Conservation (phyloP, 1,140 invertebrate genomes). For the Wiebesia pumilae region DNA sequence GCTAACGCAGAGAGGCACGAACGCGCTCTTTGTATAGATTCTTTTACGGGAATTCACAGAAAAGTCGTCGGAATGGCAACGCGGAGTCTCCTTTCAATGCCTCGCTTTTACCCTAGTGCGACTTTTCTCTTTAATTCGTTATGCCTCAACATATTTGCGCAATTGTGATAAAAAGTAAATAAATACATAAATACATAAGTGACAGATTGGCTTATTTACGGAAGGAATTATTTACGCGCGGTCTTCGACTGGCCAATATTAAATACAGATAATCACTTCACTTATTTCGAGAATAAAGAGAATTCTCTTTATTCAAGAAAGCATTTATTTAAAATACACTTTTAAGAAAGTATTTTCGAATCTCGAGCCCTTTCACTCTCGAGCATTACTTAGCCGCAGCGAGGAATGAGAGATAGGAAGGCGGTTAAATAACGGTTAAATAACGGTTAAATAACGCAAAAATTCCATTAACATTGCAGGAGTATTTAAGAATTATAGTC, state of each 20-base stretch:
- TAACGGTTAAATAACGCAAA: neutral
- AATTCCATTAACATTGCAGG: too few relatives aligned
- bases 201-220: neutral
- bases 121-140: neutral
- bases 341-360: neutral
- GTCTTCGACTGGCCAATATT: neutral
- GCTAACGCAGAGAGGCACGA: neutral
- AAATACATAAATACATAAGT: neutral
- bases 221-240: neutral
- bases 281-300: too few relatives aligned
- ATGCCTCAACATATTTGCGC: neutral
- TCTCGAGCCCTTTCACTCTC: too few relatives aligned
- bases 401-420: neutral
- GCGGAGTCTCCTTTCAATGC: neutral
- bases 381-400: neutral
- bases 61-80: neutral
- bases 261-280: neutral
- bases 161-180: neutral
- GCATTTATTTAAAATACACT: too few relatives aligned
- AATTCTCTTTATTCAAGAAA: too few relatives aligned
- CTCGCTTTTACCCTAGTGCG: neutral
- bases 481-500: too few relatives aligned
- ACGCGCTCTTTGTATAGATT: neutral
- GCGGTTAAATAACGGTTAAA: neutral
- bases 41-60: conserved; percentile 29